phyloP scores from a whole-genome alignment of 1,140 invertebrate species.

The Polyergus mexicanus region DNA sequence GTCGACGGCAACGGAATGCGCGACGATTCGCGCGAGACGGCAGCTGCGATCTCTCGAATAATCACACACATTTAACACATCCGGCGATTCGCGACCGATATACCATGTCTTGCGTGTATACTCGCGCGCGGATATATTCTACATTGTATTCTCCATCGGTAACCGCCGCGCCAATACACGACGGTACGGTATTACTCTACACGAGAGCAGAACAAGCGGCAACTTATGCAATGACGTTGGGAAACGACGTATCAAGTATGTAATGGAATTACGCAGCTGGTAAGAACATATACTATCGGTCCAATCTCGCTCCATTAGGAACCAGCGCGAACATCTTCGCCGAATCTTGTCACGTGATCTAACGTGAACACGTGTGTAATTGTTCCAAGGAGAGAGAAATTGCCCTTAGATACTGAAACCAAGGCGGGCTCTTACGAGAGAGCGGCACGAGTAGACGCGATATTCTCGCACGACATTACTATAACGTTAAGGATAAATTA shows the following conservation, averaged over 20 bases:
- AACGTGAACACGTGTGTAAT: slow-evolving; percentile 58
- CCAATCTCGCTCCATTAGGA: slow-evolving; percentile 47
- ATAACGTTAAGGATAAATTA: slow-evolving; percentile 11
- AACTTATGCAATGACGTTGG: slow-evolving; percentile 58
- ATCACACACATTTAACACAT: slow-evolving; percentile 80
- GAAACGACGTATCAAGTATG: slow-evolving; percentile 53
- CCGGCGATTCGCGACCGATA: slow-evolving; percentile 52
- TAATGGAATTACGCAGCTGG: slow-evolving; percentile 60
- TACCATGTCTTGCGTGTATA: not conserved
- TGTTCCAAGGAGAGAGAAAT: slow-evolving; percentile 44
- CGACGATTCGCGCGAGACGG: slow-evolving; percentile 34
- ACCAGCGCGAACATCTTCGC: not conserved
- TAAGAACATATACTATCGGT: slow-evolving; percentile 47
- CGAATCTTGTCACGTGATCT: slow-evolving; percentile 42
- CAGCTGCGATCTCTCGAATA: slow-evolving; percentile 72
- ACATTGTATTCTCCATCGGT: slow-evolving; percentile 70
- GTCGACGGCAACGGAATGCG: slow-evolving; percentile 38
- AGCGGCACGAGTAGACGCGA: not conserved
- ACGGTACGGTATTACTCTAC: slow-evolving; percentile 61
- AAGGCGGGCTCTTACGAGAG: not conserved
- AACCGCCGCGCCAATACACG: slow-evolving; percentile 65
- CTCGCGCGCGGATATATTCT: slow-evolving; percentile 64
- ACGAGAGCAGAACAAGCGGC: slow-evolving; percentile 19
- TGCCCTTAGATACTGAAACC: slow-evolving; percentile 37
- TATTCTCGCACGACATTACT: slow-evolving; percentile 15